phyloP scores from a whole-genome alignment of 92 coral and sea anemone genomes.

The Paramuricea clavata region DNA sequence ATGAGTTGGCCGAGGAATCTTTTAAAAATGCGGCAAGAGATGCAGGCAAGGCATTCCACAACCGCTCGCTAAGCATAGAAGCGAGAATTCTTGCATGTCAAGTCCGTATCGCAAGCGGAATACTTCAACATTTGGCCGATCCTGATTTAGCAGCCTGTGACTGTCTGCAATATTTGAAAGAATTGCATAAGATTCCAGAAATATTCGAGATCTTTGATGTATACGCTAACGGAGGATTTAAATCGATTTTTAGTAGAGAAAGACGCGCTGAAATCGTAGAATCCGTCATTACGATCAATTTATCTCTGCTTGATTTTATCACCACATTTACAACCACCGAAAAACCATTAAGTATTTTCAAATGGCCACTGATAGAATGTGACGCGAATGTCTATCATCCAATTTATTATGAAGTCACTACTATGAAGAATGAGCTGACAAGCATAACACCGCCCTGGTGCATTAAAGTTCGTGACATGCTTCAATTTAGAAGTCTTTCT shows the following conservation, averaged over 20 bases:
- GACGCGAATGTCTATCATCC: neutral
- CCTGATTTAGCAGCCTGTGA: neutral
- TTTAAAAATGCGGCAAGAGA: neutral
- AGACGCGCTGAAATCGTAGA: neutral
- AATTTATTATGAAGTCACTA: neutral
- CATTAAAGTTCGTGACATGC: neutral
- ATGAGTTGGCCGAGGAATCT: neutral
- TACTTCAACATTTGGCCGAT: neutral
- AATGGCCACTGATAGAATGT: neutral
- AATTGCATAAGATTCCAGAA: neutral
- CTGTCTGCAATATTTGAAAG: neutral
- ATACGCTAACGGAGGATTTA: neutral
- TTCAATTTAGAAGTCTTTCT: neutral
- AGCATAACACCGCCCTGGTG: neutral
- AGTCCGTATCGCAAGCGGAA: neutral
- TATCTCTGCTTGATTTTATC: neutral
- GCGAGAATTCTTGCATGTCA: slow-evolving; percentile 21
- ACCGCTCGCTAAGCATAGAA: neutral
- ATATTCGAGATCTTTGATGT: slow-evolving; percentile 3
- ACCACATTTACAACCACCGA: neutral
- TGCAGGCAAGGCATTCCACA: neutral
- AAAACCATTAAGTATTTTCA: too few species aligned
- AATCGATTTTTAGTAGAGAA: neutral
- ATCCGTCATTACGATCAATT: slow-evolving; percentile 6
- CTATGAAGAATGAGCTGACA: too few species aligned